Evolutionary conservation across 1,140 invertebrate genomes (phyloP), one percentile per base, ranked within the genome.

Genomic region (Tribolium madens): DNA sequence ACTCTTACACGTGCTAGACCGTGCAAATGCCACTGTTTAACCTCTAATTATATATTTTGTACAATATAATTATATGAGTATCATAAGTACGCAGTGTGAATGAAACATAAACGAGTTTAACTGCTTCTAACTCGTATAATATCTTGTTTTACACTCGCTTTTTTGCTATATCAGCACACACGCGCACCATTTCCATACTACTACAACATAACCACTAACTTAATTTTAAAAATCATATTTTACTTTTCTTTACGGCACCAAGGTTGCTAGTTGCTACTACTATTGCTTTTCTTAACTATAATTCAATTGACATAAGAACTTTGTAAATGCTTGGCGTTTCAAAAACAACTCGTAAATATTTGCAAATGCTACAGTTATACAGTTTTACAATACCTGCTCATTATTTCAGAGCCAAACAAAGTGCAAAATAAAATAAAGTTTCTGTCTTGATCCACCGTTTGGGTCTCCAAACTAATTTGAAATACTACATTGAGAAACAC

Each of bases 61-160:
- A 57, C 52, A 64, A 64, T 33, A 33, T 64, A 64, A 64, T 64
- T 64, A 64, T 64, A 33, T 18, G 17, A 26, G 14, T 64, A 33
- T 33, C 21, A 64, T 33, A 36, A 64, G 57, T 64, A 64, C 57
- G 31, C 21, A 64, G 57, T 64, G 57, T 57, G 26, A 64, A 64
- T 33, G 26, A 64, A 33, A 64, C 57, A 33, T 64, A 33, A 64
- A 64, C 57, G 57, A 12, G 57, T 64, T 64, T 64, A 64, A 64
- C 57, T 64, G 26, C 57, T 64, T 64, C 57, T 64, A 64, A 64
- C 18, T 64, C 57, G 26, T 12, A 64, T 33, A 64, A 33, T 33
- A 64, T 26, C 57, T 21, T 26, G 52, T 57, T 57, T 26, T 57
- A 57, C 52, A 57, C 52, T 64, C 13, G 48, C 26, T 64, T 64